Conservation (phyloP, 2,113 vertebrate genomes). For the Bothrops jararaca region DNA sequence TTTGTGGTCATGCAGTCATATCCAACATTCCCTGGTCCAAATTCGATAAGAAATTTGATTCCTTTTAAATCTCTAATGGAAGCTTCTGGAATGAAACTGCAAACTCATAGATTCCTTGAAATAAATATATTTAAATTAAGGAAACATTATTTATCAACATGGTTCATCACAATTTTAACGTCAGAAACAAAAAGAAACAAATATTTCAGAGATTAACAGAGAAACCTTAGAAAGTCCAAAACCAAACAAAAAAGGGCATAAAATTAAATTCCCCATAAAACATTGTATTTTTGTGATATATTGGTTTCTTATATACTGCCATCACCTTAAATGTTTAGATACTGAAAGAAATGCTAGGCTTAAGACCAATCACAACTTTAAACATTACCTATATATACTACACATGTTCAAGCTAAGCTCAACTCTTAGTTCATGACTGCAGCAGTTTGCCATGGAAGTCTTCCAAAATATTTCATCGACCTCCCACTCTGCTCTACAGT, state of each 20-base stretch:
- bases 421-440: background rate
- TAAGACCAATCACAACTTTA: background rate
- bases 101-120: constrained; percentile 25
- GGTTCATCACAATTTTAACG: constrained; percentile 5
- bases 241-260: background rate
- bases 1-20: fast-evolving
- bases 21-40: constrained; percentile 27
- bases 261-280: background rate
- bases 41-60: constrained; percentile 6
- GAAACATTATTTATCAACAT: constrained; percentile 31
- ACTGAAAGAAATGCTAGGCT: background rate
- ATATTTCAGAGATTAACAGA: background rate
- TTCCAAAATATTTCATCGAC: background rate
- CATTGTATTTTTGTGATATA: background rate
- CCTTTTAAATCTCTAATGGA: background rate
- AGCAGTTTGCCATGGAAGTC: background rate
- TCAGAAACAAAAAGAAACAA: background rate
- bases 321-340: background rate
- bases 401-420: background rate
- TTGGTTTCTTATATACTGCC: background rate
- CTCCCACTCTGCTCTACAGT: background rate
- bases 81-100: background rate
- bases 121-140: background rate
- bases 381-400: background rate
- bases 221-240: background rate